Evolutionary conservation across 2,797 vertebrate species (phyloP).

Genomic region (Schizopygopsis malacanthus): DNA sequence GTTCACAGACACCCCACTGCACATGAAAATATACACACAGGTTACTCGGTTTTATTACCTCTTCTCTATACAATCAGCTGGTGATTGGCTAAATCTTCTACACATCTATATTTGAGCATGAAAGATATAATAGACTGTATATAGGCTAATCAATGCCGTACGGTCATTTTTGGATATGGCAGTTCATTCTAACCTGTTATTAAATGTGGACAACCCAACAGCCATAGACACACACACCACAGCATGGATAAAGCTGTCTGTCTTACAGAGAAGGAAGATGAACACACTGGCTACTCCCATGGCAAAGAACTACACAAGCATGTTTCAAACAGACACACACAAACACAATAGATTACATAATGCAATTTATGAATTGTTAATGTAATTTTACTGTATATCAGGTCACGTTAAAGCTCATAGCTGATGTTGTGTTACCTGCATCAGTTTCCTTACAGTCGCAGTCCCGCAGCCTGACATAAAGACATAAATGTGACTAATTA

Average conservation of each 20-base stretch:
- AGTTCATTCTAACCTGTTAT: slow-evolving; percentile 77
- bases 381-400: not conserved
- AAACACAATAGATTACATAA: slow-evolving; percentile 18
- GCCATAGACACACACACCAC: slow-evolving; percentile 80
- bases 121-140: not conserved
- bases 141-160: not conserved
- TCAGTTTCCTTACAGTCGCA: slow-evolving; percentile 83
- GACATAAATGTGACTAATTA: not conserved
- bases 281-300: slow-evolving; percentile 87
- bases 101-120: not conserved
- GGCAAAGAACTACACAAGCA: slow-evolving; percentile 79
- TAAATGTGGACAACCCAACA: slow-evolving; percentile 84
- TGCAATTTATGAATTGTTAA: not conserved
- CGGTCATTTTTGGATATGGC: not conserved
- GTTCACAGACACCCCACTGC: slow-evolving; percentile 88
- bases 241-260: slow-evolving; percentile 78
- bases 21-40: slow-evolving; percentile 51
- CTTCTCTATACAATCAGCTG: not conserved
- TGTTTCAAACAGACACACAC: slow-evolving; percentile 22
- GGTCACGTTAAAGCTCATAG: not conserved
- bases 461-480: slow-evolving; percentile 78
- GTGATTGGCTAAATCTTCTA: not conserved
- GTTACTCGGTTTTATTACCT: not conserved
- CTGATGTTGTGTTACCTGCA: slow-evolving; percentile 82
- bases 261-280: slow-evolving; percentile 79